Evolutionary conservation across 2,797 vertebrate species (phyloP), one percentile per base, ranked within the genome.

Genomic region (Leptoclinus maculatus): DNA sequence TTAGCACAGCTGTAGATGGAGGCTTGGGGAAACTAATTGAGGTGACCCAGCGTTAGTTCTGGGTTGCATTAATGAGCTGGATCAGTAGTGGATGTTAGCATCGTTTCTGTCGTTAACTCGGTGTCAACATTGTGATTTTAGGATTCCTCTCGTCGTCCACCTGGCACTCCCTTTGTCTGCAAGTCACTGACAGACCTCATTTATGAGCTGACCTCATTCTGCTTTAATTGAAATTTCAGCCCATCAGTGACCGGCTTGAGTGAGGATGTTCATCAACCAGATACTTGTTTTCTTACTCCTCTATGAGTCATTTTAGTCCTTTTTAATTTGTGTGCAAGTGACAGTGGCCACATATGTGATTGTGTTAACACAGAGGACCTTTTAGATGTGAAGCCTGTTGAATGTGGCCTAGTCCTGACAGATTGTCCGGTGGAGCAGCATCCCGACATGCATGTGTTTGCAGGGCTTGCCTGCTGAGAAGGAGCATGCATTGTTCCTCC

Each of bases 391-490:
- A 65, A 62, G 78, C 70, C 59, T 79, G 76, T 64, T 83, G 80
- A 82, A 60, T 71, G 59, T 76, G 80, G 54, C 72, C 74, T 64
- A 76, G 80, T 80, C 74, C 67, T 82, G 78, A 79, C 59, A 60
- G 51, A 68, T 43, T 38, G 74, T 71, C 27, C 74, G 66, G 60
- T 19, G 38, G 66, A 84, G 59, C 54, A 78, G 43, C 78, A 77
- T 80, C 65, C 74, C 84, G 77, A 78, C 66, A 73, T 88, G 71
- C 82, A 84, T 90, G 79, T 90, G 84, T 92, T 87, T 79, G 76
- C n/a, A n/a, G n/a, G 87, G 62, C 90, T 84, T 91, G 86, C 77
- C 85, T 76, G 19, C 39, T 45, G 21, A 72, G 64, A 19, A 51
- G 64, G 4, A 82, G 68, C 69, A 83, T 67, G 77, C 66, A 62